Evolutionary conservation across 2,113 vertebrate species (phyloP).

Genomic region (Pycnonotus jocosus): DNA sequence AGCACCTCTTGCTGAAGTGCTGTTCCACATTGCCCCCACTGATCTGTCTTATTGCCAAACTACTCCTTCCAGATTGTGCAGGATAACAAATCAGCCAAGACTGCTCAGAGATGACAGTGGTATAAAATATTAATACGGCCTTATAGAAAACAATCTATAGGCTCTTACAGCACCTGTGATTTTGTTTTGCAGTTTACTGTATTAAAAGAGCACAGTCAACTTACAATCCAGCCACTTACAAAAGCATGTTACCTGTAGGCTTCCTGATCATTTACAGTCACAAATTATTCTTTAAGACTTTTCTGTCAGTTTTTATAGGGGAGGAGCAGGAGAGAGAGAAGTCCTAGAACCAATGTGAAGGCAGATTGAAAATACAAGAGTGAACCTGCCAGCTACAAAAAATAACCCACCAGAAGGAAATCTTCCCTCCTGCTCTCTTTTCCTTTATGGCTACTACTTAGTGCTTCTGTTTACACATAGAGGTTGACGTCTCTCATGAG

Average conservation of each 20-base stretch:
- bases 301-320: background rate
- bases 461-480: background rate
- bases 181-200: background rate
- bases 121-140: constrained; percentile 53
- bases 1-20: background rate
- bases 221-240: background rate
- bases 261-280: background rate
- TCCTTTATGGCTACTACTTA: background rate
- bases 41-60: background rate
- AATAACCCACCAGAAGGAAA: background rate
- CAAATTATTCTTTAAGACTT: background rate
- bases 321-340: background rate
- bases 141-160: constrained; percentile 2
- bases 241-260: background rate
- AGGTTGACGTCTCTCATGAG: background rate
- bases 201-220: background rate
- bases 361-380: background rate
- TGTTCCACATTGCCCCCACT: background rate
- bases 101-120: background rate
- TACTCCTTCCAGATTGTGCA: background rate
- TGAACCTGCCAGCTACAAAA: background rate
- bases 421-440: background rate
- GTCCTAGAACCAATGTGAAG: background rate
- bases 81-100: constrained; percentile 23
- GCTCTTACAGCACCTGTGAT: constrained; percentile 16